Evolutionary conservation across 2,113 vertebrate species (phyloP).

Genomic region (Alligator sinensis): DNA sequence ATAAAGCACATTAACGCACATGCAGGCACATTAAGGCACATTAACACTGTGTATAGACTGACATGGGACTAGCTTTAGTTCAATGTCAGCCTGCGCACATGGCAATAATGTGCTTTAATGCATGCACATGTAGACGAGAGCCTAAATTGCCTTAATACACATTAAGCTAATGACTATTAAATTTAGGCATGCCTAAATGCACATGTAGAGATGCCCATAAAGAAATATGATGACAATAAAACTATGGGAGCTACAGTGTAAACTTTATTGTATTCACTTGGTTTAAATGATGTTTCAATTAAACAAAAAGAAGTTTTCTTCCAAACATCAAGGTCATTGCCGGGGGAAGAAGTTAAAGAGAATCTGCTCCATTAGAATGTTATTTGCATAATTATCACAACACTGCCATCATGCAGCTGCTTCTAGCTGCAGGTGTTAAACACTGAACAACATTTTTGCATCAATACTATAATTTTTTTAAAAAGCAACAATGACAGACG

Average conservation of each 20-base stretch:
- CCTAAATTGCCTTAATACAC: too few relatives aligned
- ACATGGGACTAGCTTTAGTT: too few relatives aligned
- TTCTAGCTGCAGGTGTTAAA: slow-evolving; percentile 58
- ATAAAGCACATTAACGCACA: too few relatives aligned
- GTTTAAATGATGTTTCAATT: not conserved
- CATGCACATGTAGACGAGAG: too few relatives aligned
- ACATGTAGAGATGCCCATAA: not conserved
- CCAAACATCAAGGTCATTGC: not conserved
- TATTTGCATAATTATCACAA: slow-evolving; percentile 46
- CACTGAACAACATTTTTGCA: not conserved
- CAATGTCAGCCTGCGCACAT: too few relatives aligned
- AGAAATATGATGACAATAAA: not conserved
- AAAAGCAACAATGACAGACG: not conserved
- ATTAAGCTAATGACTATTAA: too few relatives aligned
- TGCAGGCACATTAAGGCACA: too few relatives aligned
- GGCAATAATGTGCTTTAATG: too few relatives aligned
- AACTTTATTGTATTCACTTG: not conserved
- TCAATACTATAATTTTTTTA: not conserved
- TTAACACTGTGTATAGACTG: too few relatives aligned
- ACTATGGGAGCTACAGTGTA: not conserved
- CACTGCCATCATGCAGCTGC: slow-evolving; percentile 51
- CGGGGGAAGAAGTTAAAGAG: slow-evolving; percentile 47
- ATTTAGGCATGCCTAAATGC: too few relatives aligned
- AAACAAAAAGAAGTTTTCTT: not conserved
- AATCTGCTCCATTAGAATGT: slow-evolving; percentile 59